A percentile compares a stretch with the other conserved stretches of the same genome.
Conservation (phyloP, 2,113 vertebrate species). For the Petaurus breviceps region DNA sequence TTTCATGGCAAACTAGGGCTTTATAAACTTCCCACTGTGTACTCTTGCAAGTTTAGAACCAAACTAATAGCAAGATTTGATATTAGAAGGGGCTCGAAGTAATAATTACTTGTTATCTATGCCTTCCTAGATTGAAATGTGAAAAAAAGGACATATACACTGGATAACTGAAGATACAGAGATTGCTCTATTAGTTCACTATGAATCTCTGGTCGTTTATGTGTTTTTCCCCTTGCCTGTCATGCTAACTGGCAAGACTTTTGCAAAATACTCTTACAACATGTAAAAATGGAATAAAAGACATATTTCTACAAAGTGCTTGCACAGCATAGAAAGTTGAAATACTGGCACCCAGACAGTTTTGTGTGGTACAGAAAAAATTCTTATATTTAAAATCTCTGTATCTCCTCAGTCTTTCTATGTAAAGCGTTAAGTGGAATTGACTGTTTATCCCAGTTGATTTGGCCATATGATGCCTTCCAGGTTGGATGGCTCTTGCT, state of each 20-base stretch:
- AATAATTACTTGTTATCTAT: constrained; percentile 32
- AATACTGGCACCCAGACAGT: constrained; percentile 79
- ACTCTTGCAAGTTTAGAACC: constrained; percentile 46
- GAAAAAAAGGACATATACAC: constrained; percentile 40
- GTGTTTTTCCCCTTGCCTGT: constrained; percentile 64
- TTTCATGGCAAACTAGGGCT: constrained; percentile 55
- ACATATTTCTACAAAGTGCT: constrained; percentile 82
- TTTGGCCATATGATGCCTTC: constrained; percentile 81
- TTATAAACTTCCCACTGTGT: constrained; percentile 47
- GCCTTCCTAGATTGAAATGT: constrained; percentile 50
- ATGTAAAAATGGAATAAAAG: constrained; percentile 78
- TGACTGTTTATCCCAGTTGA: constrained; percentile 82
- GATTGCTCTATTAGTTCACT: constrained; percentile 56
- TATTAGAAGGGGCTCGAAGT: constrained; percentile 52
- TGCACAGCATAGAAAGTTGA: constrained; percentile 82
- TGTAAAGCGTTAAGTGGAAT: constrained; percentile 81
- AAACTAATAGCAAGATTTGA: constrained; percentile 31
- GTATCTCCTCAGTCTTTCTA: constrained; percentile 77
- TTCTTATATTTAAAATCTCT: constrained; percentile 77
- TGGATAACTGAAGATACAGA: constrained; percentile 55
- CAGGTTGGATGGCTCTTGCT: constrained; percentile 79
- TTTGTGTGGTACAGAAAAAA: constrained; percentile 77
- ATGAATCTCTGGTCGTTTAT: constrained; percentile 48
- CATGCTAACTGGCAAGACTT: constrained; percentile 66
- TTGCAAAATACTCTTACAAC: constrained; percentile 75